phyloP scores from a whole-genome alignment of 2,113 vertebrate genomes.

The Gymnocephalus cernua region DNA sequence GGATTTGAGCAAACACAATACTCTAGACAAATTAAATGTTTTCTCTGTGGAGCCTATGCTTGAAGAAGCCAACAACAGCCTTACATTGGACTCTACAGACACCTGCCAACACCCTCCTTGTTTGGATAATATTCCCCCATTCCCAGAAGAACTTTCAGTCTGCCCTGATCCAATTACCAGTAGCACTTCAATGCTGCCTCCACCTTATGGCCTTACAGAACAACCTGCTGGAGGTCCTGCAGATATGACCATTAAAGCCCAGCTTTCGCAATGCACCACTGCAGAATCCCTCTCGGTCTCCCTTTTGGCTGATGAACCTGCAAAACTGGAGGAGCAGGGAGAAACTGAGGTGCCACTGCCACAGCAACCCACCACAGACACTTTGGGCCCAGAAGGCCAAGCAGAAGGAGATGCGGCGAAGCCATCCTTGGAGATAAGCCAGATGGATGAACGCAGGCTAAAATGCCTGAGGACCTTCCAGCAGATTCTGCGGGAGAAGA shows the following conservation, averaged over 20 bases:
- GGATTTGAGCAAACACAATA: conserved; percentile 27
- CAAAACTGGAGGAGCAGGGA: conserved; percentile 25
- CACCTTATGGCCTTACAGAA: conserved; percentile 44
- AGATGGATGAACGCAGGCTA: conserved; percentile 87
- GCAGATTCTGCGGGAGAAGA: conserved; percentile 92
- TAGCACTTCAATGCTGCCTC: conserved; percentile 29
- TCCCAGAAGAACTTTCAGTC: conserved; percentile 11
- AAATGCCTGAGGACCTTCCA: conserved; percentile 95
- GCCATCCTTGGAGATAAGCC: conserved; percentile 47
- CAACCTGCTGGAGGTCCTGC: conserved; percentile 23
- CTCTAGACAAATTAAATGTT: conserved; percentile 23
- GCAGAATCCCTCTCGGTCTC: conserved; percentile 58
- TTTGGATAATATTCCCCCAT: conserved; percentile 20
- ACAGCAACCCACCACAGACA: conserved; percentile 18
- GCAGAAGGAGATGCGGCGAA: conserved; percentile 43
- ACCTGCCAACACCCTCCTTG: conserved; percentile 25
- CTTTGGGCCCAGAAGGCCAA: conserved; percentile 2
- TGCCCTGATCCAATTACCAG: conserved; percentile 15
- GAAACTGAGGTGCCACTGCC: conserved; percentile 7
- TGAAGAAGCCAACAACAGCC: conserved; percentile 48
- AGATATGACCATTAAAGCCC: conserved; percentile 21
- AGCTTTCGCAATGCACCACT: conserved; percentile 61
- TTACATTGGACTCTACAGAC: conserved; percentile 44
- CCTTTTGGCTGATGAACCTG: conserved; percentile 41
- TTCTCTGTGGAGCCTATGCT: conserved; percentile 31